phyloP scores from a whole-genome alignment of 2,797 vertebrate species.

The Rhadinocentrus ornatus region DNA sequence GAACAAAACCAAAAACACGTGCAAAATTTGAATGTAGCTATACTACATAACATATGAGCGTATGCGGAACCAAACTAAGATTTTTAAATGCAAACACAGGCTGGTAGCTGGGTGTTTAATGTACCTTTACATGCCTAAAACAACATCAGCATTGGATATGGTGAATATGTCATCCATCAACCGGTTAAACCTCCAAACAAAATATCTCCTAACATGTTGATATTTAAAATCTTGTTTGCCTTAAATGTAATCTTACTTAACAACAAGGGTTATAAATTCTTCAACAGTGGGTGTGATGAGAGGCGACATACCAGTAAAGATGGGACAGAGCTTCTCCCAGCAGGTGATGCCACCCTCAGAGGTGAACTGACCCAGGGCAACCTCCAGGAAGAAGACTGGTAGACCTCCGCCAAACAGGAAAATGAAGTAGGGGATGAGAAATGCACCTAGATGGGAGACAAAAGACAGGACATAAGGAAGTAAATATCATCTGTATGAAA shows the following conservation, averaged over 20 bases:
- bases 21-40: too few species aligned
- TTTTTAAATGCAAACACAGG: too few species aligned
- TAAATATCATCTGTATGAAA: background rate
- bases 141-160: too few species aligned
- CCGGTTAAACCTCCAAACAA: background rate
- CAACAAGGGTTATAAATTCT: background rate
- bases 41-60: too few species aligned
- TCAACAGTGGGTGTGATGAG: background rate
- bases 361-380: conserved; percentile 96
- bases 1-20: too few species aligned
- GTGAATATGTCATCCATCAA: background rate
- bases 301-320: conserved; percentile 89
- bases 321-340: conserved; percentile 98
- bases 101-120: too few species aligned
- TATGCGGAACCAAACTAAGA: too few species aligned
- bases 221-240: background rate
- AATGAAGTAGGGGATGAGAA: conserved; percentile 99
- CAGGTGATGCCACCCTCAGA: conserved; percentile 98
- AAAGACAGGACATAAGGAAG: background rate
- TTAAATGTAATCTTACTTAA: background rate
- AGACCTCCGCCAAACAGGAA: conserved; percentile 98
- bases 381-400: conserved; percentile 98
- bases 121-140: too few species aligned
- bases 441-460: conserved; percentile 86
- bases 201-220: background rate